phyloP scores from a whole-genome alignment of 2,113 vertebrate species.

The Chunga burmeisteri region DNA sequence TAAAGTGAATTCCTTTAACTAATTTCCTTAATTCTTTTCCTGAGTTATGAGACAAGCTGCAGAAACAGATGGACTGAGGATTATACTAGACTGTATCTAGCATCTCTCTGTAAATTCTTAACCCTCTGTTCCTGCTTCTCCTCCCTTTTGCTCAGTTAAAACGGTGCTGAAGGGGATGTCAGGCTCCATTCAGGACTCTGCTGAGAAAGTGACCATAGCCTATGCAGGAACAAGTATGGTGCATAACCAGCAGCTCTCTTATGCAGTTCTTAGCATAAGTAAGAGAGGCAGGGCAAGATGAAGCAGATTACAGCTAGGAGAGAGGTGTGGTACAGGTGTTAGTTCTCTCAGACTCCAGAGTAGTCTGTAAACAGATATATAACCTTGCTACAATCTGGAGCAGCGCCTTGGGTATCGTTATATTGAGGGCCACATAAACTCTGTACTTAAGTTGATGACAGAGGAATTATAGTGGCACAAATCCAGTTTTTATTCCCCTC shows the following conservation, averaged over 20 bases:
- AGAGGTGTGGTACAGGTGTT: background rate
- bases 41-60: background rate
- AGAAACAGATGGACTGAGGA: background rate
- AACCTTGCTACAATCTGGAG: background rate
- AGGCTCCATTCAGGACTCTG: background rate
- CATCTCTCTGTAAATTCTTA: background rate
- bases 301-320: background rate
- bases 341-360: background rate
- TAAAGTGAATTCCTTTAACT: constrained; percentile 2
- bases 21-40: background rate
- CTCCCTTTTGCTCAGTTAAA: background rate
- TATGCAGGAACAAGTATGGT: background rate
- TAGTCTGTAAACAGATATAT: background rate
- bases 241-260: background rate
- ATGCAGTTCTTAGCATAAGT: background rate
- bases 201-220: background rate
- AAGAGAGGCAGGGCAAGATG: background rate
- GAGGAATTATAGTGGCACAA: background rate
- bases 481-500: background rate
- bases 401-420: background rate
- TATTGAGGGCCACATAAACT: background rate
- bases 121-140: background rate
- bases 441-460: background rate
- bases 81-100: background rate
- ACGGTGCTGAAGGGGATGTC: background rate